Evolutionary conservation across 2,797 vertebrate species (phyloP), one percentile per base, ranked within the genome.

Genomic region (Lagocephalus sceleratus): DNA sequence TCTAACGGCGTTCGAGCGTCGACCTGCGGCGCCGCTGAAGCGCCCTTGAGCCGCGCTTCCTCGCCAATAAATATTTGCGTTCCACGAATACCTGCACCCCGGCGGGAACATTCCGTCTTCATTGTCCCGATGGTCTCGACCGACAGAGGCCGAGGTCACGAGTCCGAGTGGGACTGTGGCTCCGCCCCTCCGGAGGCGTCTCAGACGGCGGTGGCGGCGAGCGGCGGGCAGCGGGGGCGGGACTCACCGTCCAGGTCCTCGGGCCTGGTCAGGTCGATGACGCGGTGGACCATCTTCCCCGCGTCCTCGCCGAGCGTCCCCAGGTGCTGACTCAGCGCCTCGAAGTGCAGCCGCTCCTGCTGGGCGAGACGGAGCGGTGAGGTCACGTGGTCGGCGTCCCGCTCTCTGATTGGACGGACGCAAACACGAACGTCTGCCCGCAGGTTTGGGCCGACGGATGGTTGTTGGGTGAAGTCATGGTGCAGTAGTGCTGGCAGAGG

Each of bases 261-360:
- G 6, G 94, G 94, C 79, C 95, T 92, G 3, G 95, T 97, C 49
- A 97, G 93, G 75, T 97, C 95, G 0, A 97, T 97, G 82, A 97
- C 94, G 59, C 95, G 92, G 2, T 95, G 95, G 35, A 94, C 94
- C 89, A 96, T 87, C 82, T 97, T 96, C 64, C 93, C 93, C 4
- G 84, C 81, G 6, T 97, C 95, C 81, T 97, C 94, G 16, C 69
- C 92, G 2, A 94, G 88, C 66, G 96, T 97, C 35, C 94, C 94
- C 81, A 97, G 83, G 60, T 93, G 95, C 10, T 94, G 90, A 51
- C 93, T 93, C 89, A 97, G 81, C 62, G 92, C 94, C 78, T 97
- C 95, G 63, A 94, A 97, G 63, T 94, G 94, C 56, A 94, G 84
- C 78, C 94, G 92, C 82, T 97, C 95, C 95, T 97, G 81, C 8